Evolutionary conservation across 1,140 invertebrate genomes (phyloP).

Genomic region (Trinorchestia longiramus): DNA sequence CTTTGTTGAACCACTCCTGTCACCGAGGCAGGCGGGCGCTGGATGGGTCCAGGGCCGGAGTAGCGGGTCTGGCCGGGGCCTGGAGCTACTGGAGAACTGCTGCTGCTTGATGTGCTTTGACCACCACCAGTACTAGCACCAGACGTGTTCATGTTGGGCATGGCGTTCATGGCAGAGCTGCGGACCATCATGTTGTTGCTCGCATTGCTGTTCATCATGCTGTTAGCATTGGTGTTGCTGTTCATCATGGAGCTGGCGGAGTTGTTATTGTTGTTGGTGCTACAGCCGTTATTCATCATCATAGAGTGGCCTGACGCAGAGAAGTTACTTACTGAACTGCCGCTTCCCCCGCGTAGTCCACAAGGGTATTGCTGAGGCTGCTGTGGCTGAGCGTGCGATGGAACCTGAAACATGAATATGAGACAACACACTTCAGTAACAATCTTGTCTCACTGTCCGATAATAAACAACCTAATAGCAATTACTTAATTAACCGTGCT

Average conservation of each 20-base stretch:
- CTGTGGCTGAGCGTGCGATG: background rate
- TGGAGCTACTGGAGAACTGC: slow-evolving; percentile 12
- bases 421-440: background rate
- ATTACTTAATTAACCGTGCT: too few relatives aligned
- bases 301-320: slow-evolving; percentile 4
- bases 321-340: slow-evolving; percentile 3
- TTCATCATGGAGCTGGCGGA: background rate
- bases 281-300: slow-evolving; percentile 29
- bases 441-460: background rate
- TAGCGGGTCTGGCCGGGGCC: slow-evolving; percentile 48
- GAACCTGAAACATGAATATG: background rate
- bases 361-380: slow-evolving; percentile 23
- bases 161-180: background rate
- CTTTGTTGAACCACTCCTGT: slow-evolving; percentile 37
- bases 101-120: slow-evolving; percentile 17
- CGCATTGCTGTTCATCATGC: slow-evolving; percentile 3
- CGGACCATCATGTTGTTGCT: slow-evolving; percentile 15
- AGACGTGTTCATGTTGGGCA: slow-evolving; percentile 2
- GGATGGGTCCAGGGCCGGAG: slow-evolving; percentile 65
- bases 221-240: background rate
- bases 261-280: background rate
- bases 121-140: background rate
- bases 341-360: background rate
- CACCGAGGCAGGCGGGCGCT: slow-evolving; percentile 63
- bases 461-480: too few relatives aligned